These are phyloP conservation scores for Danio choprae DNA, from an alignment of 2,797 vertebrate genomes.

Conservation along the genomic window DNA sequence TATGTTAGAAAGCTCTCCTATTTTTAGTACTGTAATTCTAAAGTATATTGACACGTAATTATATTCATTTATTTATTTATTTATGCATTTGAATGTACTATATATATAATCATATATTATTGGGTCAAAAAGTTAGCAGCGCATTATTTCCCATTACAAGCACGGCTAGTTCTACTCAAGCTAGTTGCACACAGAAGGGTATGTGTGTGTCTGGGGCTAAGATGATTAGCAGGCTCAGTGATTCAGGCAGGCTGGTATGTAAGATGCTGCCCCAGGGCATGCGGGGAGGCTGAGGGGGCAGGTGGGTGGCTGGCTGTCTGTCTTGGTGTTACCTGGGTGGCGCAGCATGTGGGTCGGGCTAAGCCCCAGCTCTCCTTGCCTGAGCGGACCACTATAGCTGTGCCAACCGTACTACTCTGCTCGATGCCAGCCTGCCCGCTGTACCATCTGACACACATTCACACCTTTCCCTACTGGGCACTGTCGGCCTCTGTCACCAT, in stretches of 20 bases:
- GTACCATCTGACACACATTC: constrained; percentile 96
- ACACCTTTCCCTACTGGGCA: constrained; percentile 86
- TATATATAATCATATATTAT: not conserved
- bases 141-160: constrained; percentile 29
- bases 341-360: constrained; percentile 66
- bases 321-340: constrained; percentile 60
- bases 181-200: constrained; percentile 47
- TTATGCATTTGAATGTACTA: no score
- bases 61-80: no score
- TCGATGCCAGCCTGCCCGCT: constrained; percentile 83
- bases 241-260: constrained; percentile 51
- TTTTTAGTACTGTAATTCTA: no score
- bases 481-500: constrained; percentile 63
- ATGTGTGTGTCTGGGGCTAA: constrained; percentile 48
- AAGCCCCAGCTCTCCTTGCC: constrained; percentile 70
- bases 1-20: no score
- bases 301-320: constrained; percentile 54
- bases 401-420: constrained; percentile 73
- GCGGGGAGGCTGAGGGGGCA: constrained; percentile 48
- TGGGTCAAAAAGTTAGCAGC: constrained; percentile 19
- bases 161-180: constrained; percentile 35
- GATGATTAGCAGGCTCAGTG: constrained; percentile 57
- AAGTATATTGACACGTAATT: no score
- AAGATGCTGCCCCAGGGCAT: constrained; percentile 53
- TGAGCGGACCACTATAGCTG: constrained; percentile 67